phyloP scores from a whole-genome alignment of 2,888 invertebrate species.

The Deilephila porcellus region DNA sequence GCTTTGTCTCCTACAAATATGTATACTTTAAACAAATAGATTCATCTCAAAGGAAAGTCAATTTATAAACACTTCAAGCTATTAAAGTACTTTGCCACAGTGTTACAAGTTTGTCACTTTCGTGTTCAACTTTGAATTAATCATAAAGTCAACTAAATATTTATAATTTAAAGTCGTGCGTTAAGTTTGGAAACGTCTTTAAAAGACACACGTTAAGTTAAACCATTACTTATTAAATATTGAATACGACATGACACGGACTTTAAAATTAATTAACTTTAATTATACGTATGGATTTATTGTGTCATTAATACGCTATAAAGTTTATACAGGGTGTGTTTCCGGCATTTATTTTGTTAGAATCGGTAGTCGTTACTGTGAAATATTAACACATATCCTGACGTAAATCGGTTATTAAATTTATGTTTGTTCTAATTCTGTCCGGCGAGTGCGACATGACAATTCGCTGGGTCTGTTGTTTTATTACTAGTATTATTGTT shows the following conservation, averaged over 20 bases:
- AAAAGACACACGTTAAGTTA: not conserved
- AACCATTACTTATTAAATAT: not conserved
- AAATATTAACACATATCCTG: constrained; percentile 48
- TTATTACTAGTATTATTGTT: not conserved
- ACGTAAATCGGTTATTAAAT: constrained; percentile 53
- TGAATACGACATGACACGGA: too few species aligned
- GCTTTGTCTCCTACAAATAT: not conserved
- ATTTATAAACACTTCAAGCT: not conserved
- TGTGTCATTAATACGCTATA: not conserved
- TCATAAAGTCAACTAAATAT: not conserved
- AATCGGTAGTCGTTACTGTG: constrained; percentile 51
- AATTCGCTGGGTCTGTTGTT: constrained; percentile 17
- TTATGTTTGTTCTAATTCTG: constrained; percentile 49
- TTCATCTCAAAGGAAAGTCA: not conserved
- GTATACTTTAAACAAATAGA: too few species aligned
- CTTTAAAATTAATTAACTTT: not conserved
- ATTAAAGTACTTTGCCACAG: not conserved
- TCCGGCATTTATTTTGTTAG: constrained; percentile 44
- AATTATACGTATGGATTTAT: not conserved
- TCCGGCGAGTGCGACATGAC: constrained; percentile 35
- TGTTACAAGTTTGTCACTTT: not conserved
- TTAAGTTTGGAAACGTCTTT: not conserved
- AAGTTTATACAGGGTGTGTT: not conserved
- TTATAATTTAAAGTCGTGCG: not conserved
- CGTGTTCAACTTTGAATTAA: not conserved